Evolutionary conservation across 1,140 invertebrate genomes (phyloP), one percentile per base, ranked within the genome.

Genomic region (Drosophila rufa): DNA sequence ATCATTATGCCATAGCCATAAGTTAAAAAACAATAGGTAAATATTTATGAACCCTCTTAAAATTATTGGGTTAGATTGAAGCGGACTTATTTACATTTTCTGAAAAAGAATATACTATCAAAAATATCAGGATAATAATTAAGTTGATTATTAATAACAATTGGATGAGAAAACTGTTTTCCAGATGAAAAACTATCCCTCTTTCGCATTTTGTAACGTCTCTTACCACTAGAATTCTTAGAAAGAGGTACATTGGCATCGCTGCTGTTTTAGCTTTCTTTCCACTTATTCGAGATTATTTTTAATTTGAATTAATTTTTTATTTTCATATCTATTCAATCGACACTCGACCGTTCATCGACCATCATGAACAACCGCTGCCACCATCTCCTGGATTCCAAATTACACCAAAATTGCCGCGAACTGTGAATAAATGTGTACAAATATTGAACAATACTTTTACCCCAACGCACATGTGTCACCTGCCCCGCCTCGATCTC

Each of bases 391-490:
- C 38, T 73, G 70, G 68, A 73, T 56, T 40, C 68, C 64, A 83
- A 87, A 87, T 59, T 68, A 48, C 45, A 82, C 68, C 53, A 51
- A 85, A 67, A 81, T 82, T 77, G 45, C 38, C 22, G 47, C 42
- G 67, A 74, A 83, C 47, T 48, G 57, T 56, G 71, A 56, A 75
- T 50, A 55, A 45, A 80, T 80, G 61, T 85, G 68, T 78, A 75
- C 14, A 79, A 82, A 48, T 57, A 77, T 83, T 80, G 75, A 56
- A 76, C 61, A 75, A 57, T 70, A 67, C 75, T 57, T 71, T 71
- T 38, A 47, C 81, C 58, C 77, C 51, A 75, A 69, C 84, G 82
- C 82, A 84, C 82, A 73, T 85, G 76, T 84, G 46, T 83, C 76
- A 85, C 78, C 82, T 84, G 71, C 78, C 74, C 75, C 27, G 66